Percentiles rank a stretch among this genome's conserved stretches.
These are phyloP conservation scores for Centroberyx gerrardi DNA, from an alignment of 2,797 vertebrate genomes.

Conservation along the genomic window DNA sequence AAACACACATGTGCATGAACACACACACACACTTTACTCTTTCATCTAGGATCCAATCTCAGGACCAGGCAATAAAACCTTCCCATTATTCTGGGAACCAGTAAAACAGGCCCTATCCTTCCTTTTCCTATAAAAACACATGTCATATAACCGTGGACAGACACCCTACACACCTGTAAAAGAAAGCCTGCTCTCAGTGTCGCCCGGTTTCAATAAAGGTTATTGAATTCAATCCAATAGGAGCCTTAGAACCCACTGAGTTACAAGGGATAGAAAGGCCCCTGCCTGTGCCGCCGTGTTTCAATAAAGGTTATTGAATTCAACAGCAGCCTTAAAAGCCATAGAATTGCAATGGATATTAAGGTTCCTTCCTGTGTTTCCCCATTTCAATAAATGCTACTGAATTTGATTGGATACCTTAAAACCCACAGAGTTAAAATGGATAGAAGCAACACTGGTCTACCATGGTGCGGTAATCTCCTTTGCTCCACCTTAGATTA, in stretches of 20 bases:
- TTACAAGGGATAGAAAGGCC: background rate
- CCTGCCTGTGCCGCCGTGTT: background rate
- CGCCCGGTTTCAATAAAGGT: conserved; percentile 35
- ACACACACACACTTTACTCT: conserved; percentile 11
- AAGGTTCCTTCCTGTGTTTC: background rate
- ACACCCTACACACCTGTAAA: conserved; percentile 49
- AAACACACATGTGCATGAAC: background rate
- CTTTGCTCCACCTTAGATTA: conserved; percentile 9
- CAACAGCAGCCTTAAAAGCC: conserved; percentile 23
- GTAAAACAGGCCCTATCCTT: conserved; percentile 61
- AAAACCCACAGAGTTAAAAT: background rate
- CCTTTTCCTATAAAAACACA: conserved; percentile 44
- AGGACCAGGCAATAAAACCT: conserved; percentile 60
- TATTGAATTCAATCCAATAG: conserved; percentile 44
- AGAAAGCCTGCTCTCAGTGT: conserved; percentile 20
- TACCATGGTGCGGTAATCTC: background rate
- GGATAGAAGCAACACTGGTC: background rate
- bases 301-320: conserved; percentile 24
- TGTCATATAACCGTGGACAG: conserved; percentile 1
- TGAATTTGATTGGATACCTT: background rate
- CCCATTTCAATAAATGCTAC: conserved; percentile 37
- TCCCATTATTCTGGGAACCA: conserved; percentile 35
- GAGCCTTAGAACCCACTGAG: background rate
- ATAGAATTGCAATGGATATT: conserved; percentile 15
- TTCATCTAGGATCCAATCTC: conserved; percentile 68